A percentile compares a stretch with the other conserved stretches of the same genome.
Evolutionary conservation across 2,888 invertebrate species (phyloP).

Genomic region (Drosophila neotestacea): DNA sequence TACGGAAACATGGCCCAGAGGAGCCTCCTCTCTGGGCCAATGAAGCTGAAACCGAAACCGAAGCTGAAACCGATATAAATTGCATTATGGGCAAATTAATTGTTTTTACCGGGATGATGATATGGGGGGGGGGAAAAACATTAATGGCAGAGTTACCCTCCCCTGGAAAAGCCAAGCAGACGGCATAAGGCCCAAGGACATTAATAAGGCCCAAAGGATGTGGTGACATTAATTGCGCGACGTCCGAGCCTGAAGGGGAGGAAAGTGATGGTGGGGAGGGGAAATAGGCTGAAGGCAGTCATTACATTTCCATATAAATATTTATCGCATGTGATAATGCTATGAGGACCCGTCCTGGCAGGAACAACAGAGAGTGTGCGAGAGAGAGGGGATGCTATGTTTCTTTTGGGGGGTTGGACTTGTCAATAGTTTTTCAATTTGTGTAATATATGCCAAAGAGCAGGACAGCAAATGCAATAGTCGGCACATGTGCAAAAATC

Average conservation of each 20-base stretch:
- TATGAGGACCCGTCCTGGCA: slow-evolving; percentile 25
- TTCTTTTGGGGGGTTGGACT: slow-evolving; percentile 10
- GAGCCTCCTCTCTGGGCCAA: slow-evolving; percentile 7
- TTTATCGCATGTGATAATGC: slow-evolving; percentile 80
- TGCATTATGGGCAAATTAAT: slow-evolving; percentile 81
- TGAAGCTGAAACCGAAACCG: slow-evolving; percentile 32
- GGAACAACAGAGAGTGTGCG: background rate
- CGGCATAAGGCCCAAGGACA: slow-evolving; percentile 67
- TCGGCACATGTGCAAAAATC: slow-evolving; percentile 54
- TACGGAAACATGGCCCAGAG: background rate
- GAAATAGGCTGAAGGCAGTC: slow-evolving; percentile 42
- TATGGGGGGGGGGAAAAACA: slow-evolving; percentile 35
- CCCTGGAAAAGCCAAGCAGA: slow-evolving; percentile 10
- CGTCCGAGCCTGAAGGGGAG: slow-evolving; percentile 37
- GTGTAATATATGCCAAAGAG: slow-evolving; percentile 42
- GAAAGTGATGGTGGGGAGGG: background rate
- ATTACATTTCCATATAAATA: slow-evolving; percentile 82
- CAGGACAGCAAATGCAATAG: slow-evolving; percentile 54
- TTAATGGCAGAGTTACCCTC: slow-evolving; percentile 64
- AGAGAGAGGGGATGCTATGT: background rate
- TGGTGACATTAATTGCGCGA: slow-evolving; percentile 80
- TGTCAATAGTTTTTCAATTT: slow-evolving; percentile 81
- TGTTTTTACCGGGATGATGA: slow-evolving; percentile 70
- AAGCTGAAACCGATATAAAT: slow-evolving; percentile 76
- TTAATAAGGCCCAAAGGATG: slow-evolving; percentile 82